Base-by-base conservation (phyloP, 2,113 vertebrate genomes). In the Cochlearius cochlearius region DNA sequence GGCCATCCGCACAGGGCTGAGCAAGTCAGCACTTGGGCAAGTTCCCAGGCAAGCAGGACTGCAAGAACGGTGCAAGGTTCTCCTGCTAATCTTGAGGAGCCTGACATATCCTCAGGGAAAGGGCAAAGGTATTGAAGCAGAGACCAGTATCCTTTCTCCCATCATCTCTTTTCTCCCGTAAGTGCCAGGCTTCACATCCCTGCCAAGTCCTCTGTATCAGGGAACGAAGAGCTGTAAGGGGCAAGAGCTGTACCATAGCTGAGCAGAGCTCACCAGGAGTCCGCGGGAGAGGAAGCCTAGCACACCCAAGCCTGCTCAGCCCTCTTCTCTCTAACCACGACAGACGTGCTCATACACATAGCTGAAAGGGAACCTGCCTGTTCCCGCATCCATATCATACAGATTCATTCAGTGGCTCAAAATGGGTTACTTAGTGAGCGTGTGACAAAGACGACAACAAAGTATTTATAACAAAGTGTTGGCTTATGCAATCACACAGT, bases 161-260 rank as follows among this genome's bases (percentile, higher is more conserved):
- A 0, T 22, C 21, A 13, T 7, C 36, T 58, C 36, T 41, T 20
- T 52, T 29, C 59, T 60, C 77, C 49, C 41, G 2, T 2, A 16
- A 38, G 63, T 12, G 23, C 25, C 45, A 56, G 41, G 56, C 15
- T 56, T 25, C 34, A 12, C 21, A 5, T 4, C 16, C 59, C 38
- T 3, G 2, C 47, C 17, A 11, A 68, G 30, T 11, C 36, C 38
- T 15, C n/a, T 13, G 19, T 1, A 2, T 27, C 18, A 14, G 3
- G 23, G 47, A 39, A 38, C 0, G 0, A 36, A 49, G 26, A n/a
- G n/a, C n/a, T n/a, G n/a, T n/a, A n/a, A n/a, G n/a, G n/a, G 21
- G 25, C 11, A 25, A n/a, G 22, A 62, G 43, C 60, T 30, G 66
- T 43, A 36, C 27, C 18, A 27, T 4, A 26, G 12, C 34, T 19